Base-by-base conservation (phyloP, 2,113 vertebrate species). In the Lutjanus erythropterus region DNA sequence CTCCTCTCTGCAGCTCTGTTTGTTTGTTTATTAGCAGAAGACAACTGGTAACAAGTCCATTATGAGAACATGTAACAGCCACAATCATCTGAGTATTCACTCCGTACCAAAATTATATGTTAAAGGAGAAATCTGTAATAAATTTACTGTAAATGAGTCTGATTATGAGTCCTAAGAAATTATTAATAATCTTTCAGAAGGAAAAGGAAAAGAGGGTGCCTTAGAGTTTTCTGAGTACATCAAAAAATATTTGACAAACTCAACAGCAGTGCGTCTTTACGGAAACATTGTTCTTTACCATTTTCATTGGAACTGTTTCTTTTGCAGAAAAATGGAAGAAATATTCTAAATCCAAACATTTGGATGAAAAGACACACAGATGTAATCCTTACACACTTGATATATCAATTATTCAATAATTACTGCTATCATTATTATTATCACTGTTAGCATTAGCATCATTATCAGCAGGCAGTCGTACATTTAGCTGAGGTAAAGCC, bases 401-500 rank as follows among this genome's bases (percentile, higher is more conserved):
- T 53, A 41, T 21, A 73, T 61, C 65, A 16, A 58, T 47, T 44
- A 15, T 39, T 39, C 18, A 29, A n/a, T 69, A 35, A 53, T 60
- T 60, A 35, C 19, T 59, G 29, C 74, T 56, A 47, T n/a, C n/a
- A n/a, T 69, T 31, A 23, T 61, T 49, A 14, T 37, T 55, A 39
- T 55, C 9, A 3, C 42, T 53, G 41, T 71, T 37, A 31, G 14
- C 23, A 41, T 75, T 31, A 66, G 14, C 5, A 21, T 72, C 14
- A 35, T 59, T 46, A 56, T 46, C 41, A 77, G 70, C 66, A 44
- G 62, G 49, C 42, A 3, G 42, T n/a, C 29, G 21, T 29, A 49
- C n/a, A 39, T 27, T 71, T 10, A 83, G 68, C 50, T 35, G 53
- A 23, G 62, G 21, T 41, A 60, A 79, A 66, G 35, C 23, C 71